These are phyloP conservation scores for Aegotheles bennettii DNA, from an alignment of 2,113 vertebrate species.

Conservation along the genomic window DNA sequence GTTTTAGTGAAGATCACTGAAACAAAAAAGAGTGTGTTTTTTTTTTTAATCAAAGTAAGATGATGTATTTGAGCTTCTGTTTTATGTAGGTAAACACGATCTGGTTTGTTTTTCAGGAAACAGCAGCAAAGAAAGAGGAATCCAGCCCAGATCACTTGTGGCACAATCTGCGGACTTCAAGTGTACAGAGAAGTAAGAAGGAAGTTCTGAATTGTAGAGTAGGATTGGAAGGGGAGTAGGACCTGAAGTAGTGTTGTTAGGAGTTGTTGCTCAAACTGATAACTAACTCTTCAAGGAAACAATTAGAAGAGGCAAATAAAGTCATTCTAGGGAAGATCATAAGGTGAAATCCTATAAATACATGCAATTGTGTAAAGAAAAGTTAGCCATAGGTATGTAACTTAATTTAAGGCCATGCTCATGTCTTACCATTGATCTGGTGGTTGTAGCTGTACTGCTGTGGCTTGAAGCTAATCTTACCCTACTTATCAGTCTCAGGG, in stretches of 20 bases:
- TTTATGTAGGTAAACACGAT: neutral
- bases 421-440: neutral
- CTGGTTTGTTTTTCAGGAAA: slow-evolving; percentile 17
- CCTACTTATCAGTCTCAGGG: neutral
- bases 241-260: neutral
- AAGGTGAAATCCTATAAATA: neutral
- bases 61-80: neutral
- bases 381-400: neutral
- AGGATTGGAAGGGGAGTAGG: neutral
- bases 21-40: neutral
- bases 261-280: neutral
- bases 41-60: neutral
- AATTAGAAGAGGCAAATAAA: neutral
- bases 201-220: neutral
- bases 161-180: slow-evolving; percentile 6
- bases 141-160: slow-evolving; percentile 11
- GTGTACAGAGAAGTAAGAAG: slow-evolving; percentile 40
- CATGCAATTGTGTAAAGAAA: neutral
- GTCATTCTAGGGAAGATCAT: neutral
- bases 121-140: neutral
- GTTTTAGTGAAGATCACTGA: neutral
- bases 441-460: neutral
- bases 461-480: neutral
- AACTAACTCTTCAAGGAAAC: neutral
- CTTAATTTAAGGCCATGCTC: neutral